Conservation (phyloP, 2,113 vertebrate species). For the Pteropus alecto region DNA sequence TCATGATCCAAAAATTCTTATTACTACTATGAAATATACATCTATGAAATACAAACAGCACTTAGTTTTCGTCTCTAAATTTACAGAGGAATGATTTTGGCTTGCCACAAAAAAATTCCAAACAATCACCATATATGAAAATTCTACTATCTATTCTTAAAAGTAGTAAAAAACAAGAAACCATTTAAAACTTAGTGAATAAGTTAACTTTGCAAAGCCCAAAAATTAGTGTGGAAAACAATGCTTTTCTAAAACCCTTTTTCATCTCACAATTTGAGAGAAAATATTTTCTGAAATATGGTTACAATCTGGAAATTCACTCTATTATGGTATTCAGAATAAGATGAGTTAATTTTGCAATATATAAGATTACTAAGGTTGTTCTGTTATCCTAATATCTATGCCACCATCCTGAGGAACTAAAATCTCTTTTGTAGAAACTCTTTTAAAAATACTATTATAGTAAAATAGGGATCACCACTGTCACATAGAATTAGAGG, state of each 20-base stretch:
- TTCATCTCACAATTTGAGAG: background rate
- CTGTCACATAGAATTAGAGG: background rate
- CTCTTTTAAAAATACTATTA: background rate
- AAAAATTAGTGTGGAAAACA: background rate
- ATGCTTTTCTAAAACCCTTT: background rate
- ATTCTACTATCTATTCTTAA: background rate
- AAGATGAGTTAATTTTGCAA: background rate
- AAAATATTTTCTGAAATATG: conserved; percentile 4
- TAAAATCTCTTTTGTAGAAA: background rate
- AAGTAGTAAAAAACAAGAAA: background rate
- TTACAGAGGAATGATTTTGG: background rate
- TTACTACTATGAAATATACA: background rate
- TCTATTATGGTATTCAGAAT: background rate
- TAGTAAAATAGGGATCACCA: background rate
- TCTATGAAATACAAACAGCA: background rate
- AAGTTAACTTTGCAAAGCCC: background rate
- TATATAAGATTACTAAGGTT: background rate
- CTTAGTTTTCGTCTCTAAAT: background rate
- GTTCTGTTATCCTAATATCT: background rate
- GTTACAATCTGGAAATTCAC: background rate
- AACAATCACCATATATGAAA: background rate
- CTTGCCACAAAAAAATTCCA: background rate
- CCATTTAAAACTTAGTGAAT: background rate
- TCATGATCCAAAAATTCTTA: background rate
- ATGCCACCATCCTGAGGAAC: background rate